Evolutionary conservation across 2,888 invertebrate genomes (phyloP), one percentile per base, ranked within the genome.

Genomic region (Drosophila engyochracea): DNA sequence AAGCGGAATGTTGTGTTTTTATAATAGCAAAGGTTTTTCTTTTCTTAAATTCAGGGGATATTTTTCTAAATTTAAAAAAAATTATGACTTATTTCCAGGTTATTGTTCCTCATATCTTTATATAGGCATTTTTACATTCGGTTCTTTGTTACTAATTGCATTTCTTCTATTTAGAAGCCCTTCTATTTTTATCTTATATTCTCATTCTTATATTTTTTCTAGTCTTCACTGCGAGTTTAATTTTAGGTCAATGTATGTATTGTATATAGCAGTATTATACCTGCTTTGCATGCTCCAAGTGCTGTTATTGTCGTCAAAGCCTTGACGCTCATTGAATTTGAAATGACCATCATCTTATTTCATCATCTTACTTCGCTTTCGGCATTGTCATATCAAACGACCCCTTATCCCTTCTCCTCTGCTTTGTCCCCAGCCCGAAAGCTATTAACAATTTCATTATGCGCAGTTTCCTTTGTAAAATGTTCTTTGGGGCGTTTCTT

Each of bases 401-500:
- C 33, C 63, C 69, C 67, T 52, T 61, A 0, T 1, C 0, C n/a
- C n/a, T 6, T 25, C 12, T 19, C 49, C 31, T 25, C 10, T 25
- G 16, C 12, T 14, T 3, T 31, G 19, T 3, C 16, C 28, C 9
- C n/a, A 12, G 41, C n/a, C 47, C 33, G 75, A 69, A 53, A 76
- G 53, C 82, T 83, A 87, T 85, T 85, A 89, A 85, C 85, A 80
- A 87, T 81, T 89, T 85, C 90, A 84, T 87, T 89, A 87, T 82
- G 57, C 73, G 58, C 54, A 51, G 68, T 63, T 60, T 71, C 86
- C 75, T 89, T 84, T 74, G 51, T 59, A 64, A 66, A 66, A 70
- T 70, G 53, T 70, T 70, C 49, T 61, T 14, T 57, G 55, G 54
- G 57, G 47, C 72, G 61, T 71, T 79, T n/a, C 77, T 76, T 68